Percentiles rank a stretch among this genome's conserved stretches.
Evolutionary conservation across 2,797 vertebrate genomes (phyloP).

Genomic region (Parotocinclus haroldoi): DNA sequence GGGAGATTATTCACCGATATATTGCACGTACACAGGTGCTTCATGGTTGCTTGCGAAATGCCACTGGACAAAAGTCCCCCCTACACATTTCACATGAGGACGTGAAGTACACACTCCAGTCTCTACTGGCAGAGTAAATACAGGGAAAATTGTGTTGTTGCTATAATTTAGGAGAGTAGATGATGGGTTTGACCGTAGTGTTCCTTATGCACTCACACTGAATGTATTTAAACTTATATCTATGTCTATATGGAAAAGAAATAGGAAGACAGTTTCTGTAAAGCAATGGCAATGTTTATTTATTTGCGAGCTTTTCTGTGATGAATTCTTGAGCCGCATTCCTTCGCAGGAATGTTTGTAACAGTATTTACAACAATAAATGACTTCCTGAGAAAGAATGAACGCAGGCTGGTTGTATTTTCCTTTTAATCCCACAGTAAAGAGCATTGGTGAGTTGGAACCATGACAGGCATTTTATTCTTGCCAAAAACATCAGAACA

Average conservation of each 20-base stretch:
- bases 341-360: constrained; percentile 86
- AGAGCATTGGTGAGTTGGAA: too few relatives aligned
- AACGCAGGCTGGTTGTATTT: constrained; percentile 23
- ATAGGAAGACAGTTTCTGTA: constrained; percentile 61
- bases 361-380: constrained; percentile 88
- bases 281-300: constrained; percentile 72
- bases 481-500: too few relatives aligned
- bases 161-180: constrained; percentile 57
- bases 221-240: constrained; percentile 81
- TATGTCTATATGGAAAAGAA: constrained; percentile 61
- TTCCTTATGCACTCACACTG: constrained; percentile 82
- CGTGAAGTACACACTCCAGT: constrained; percentile 63
- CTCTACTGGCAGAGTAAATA: constrained; percentile 73
- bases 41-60: constrained; percentile 20
- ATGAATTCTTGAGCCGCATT: constrained; percentile 79
- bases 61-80: constrained; percentile 55
- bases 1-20: too few relatives aligned
- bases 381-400: constrained; percentile 63
- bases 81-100: constrained; percentile 67
- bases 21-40: background rate
- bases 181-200: constrained; percentile 73
- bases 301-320: constrained; percentile 76
- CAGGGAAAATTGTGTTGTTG: constrained; percentile 74
- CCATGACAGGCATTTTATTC: too few relatives aligned
- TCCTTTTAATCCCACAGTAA: background rate